phyloP scores from a whole-genome alignment of 23 tunicate genomes.

The Ascidia mentula region DNA sequence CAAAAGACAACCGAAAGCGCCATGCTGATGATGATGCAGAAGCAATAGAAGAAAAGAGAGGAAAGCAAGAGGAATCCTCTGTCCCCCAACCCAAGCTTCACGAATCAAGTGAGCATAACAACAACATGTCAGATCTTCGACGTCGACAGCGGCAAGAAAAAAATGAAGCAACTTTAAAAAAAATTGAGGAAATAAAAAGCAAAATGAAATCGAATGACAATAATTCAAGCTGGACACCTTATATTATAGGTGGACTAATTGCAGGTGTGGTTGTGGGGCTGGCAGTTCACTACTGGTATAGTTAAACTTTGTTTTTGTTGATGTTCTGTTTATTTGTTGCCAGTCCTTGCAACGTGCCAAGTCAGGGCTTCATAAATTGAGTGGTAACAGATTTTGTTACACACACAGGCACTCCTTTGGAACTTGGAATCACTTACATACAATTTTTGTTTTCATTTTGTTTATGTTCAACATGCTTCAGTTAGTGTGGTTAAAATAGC shows the following conservation, averaged over 20 bases:
- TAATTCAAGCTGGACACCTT: slow-evolving; percentile 31
- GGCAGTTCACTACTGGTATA: slow-evolving; percentile 36
- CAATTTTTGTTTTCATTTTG: no score
- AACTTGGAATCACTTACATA: no score
- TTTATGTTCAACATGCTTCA: no score
- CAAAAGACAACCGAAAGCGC: slow-evolving; percentile 9
- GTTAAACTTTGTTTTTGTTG: slow-evolving; percentile 12
- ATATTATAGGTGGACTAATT: slow-evolving; percentile 45
- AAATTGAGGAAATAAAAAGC: slow-evolving; percentile 30
- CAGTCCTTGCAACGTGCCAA: no score
- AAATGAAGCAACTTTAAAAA: slow-evolving; percentile 29
- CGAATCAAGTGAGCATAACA: slow-evolving; percentile 22
- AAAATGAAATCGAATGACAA: slow-evolving; percentile 41
- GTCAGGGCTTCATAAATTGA: no score
- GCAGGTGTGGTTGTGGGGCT: slow-evolving; percentile 32
- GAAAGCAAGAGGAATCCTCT: slow-evolving; percentile 24
- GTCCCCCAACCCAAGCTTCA: background rate
- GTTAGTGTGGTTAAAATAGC: no score
- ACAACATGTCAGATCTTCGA: slow-evolving; percentile 38
- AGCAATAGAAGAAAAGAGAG: slow-evolving; percentile 36
- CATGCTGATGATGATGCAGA: slow-evolving; percentile 30
- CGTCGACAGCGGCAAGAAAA: slow-evolving; percentile 27
- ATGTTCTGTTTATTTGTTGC: no score
- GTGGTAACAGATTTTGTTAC: no score
- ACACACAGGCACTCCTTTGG: no score